Conservation (phyloP, 2,797 vertebrate species). For the Eutrigla gurnardus region DNA sequence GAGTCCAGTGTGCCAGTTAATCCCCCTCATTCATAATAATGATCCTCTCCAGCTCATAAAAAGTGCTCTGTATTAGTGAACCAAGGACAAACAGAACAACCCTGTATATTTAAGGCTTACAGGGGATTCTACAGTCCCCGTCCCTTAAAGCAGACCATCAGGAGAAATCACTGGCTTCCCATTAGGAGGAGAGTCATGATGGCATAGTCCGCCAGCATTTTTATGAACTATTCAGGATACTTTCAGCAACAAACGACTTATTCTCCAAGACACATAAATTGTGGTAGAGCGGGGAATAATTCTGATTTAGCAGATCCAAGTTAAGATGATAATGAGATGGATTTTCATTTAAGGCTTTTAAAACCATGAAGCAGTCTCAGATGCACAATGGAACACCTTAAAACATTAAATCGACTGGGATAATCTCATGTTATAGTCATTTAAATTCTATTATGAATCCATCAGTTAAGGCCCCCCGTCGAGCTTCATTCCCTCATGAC, state of each 20-base stretch:
- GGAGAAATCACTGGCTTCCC: slow-evolving; percentile 5
- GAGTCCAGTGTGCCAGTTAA: slow-evolving; percentile 12
- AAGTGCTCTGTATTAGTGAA: slow-evolving; percentile 9
- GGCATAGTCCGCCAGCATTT: background rate
- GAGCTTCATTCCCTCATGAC: slow-evolving; percentile 19
- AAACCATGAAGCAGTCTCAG: slow-evolving; percentile 22
- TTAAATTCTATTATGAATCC: slow-evolving; percentile 49
- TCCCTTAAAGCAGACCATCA: background rate
- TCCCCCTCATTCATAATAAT: slow-evolving; percentile 29
- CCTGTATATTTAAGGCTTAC: background rate
- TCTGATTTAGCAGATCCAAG: slow-evolving; percentile 22
- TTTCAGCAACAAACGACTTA: slow-evolving; percentile 9
- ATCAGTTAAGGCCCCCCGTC: slow-evolving; percentile 41
- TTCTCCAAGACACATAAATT: slow-evolving; percentile 14
- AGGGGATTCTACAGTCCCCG: background rate
- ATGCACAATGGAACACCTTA: slow-evolving; percentile 26
- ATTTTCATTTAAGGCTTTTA: slow-evolving; percentile 39
- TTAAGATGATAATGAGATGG: slow-evolving; percentile 19
- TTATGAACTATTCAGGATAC: slow-evolving; percentile 13
- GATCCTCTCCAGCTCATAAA: slow-evolving; percentile 9
- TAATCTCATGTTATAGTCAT: slow-evolving; percentile 35
- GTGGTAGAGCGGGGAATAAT: background rate
- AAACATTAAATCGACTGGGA: slow-evolving; percentile 28
- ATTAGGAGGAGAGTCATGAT: background rate
- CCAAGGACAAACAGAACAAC: slow-evolving; percentile 27